Conservation (phyloP, 2,113 vertebrate species). For the Mobula hypostoma region DNA sequence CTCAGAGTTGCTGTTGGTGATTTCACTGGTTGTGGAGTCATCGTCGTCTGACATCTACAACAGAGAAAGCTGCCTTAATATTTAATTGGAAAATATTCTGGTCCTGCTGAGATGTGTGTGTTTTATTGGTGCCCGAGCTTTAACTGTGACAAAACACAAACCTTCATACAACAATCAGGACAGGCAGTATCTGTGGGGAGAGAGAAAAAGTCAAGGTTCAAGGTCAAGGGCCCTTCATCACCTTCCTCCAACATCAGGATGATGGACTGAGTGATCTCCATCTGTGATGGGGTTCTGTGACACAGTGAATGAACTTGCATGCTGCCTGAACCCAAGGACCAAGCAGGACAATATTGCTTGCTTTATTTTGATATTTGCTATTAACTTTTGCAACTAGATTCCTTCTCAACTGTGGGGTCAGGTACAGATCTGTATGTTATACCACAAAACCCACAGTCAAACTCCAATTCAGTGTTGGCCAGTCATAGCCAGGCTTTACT, state of each 20-base stretch:
- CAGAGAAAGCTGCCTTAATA: not conserved
- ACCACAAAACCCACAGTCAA: not conserved
- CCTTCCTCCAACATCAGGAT: not conserved
- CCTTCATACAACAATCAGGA: too few species aligned
- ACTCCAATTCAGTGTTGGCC: not conserved
- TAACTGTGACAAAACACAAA: not conserved
- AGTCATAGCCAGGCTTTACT: not conserved
- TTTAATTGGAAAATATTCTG: not conserved
- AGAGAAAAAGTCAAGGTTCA: too few species aligned
- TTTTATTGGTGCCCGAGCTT: not conserved
- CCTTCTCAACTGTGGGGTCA: not conserved
- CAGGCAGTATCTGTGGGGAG: too few species aligned
- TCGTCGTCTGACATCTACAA: conserved; percentile 64
- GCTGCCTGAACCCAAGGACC: too few species aligned
- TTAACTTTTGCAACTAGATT: not conserved
- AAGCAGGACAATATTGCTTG: not conserved
- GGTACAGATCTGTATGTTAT: not conserved
- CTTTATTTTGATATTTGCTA: not conserved
- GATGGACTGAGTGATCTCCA: not conserved
- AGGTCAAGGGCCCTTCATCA: too few species aligned
- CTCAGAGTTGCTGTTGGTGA: conserved; percentile 71
- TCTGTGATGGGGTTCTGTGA: not conserved
- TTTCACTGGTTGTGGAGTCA: conserved; percentile 73
- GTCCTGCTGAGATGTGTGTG: not conserved
- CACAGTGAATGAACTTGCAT: too few species aligned